Conservation (phyloP, 2,113 vertebrate genomes). For the Phalacrocorax pelagicus region DNA sequence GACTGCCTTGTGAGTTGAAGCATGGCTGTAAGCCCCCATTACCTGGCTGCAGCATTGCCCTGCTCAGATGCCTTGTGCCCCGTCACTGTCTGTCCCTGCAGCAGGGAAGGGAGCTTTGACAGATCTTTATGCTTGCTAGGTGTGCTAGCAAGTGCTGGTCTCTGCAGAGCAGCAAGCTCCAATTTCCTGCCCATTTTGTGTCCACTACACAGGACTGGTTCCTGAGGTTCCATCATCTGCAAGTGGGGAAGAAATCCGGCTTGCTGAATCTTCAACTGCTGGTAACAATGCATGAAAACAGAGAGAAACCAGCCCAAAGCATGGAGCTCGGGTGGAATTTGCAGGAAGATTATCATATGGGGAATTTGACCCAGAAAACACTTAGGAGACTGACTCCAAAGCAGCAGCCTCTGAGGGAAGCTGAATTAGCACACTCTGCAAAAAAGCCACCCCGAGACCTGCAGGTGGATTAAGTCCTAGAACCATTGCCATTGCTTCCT, state of each 20-base stretch:
- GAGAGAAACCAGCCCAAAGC: neutral
- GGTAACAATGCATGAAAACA: neutral
- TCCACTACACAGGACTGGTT: neutral
- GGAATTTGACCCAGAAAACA: neutral
- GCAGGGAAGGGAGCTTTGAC: neutral
- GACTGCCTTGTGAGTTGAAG: neutral
- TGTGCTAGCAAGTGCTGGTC: neutral
- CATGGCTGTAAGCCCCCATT: neutral
- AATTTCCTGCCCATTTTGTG: neutral
- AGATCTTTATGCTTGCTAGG: neutral
- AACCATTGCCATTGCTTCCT: neutral
- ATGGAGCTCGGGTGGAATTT: neutral
- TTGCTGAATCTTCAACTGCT: neutral
- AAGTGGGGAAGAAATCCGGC: neutral
- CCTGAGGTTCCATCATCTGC: neutral
- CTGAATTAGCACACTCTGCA: neutral
- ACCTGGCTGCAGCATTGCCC: rapidly evolving
- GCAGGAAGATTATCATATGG: neutral
- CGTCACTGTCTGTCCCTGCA: neutral
- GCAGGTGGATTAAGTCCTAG: neutral
- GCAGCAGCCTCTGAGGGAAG: neutral
- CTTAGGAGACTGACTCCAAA: neutral
- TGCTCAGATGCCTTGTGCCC: neutral
- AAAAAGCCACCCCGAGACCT: neutral
- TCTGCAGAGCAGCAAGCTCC: neutral